These are phyloP conservation scores for Darwinula stevensoni DNA, from an alignment of 2,888 invertebrate species.

Conservation along the genomic window DNA sequence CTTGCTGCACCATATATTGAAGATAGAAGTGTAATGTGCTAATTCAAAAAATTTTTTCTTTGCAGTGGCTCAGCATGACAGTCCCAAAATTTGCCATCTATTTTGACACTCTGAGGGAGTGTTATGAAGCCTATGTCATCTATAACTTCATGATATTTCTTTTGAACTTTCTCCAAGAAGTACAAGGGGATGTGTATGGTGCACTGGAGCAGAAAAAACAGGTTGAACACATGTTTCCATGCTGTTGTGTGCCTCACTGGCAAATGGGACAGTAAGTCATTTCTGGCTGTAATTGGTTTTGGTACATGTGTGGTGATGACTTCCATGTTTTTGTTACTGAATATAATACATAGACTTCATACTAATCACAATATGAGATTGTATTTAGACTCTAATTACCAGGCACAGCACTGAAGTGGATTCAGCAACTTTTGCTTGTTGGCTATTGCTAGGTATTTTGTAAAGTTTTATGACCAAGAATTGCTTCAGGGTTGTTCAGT, in stretches of 20 bases:
- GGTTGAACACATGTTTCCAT: constrained; percentile 61
- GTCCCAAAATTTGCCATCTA: constrained; percentile 69
- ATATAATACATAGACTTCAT: too few relatives aligned
- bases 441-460: too few relatives aligned
- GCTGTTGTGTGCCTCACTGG: constrained; percentile 76
- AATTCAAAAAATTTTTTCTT: constrained; percentile 9
- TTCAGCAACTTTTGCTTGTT: too few relatives aligned
- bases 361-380: too few relatives aligned
- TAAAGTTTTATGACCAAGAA: too few relatives aligned
- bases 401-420: too few relatives aligned
- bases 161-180: constrained; percentile 53
- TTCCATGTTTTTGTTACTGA: too few relatives aligned
- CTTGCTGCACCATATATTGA: constrained; percentile 4
- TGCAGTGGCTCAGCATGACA: constrained; percentile 54
- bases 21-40: constrained; percentile 6
- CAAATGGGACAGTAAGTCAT: constrained; percentile 48
- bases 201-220: constrained; percentile 53
- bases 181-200: too few relatives aligned
- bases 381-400: too few relatives aligned
- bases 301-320: too few relatives aligned
- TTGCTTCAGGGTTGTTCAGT: too few relatives aligned
- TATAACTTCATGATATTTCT: constrained; percentile 92
- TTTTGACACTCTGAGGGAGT: constrained; percentile 70
- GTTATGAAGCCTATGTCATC: constrained; percentile 91
- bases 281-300: too few relatives aligned